phyloP scores from a whole-genome alignment of 2,797 vertebrate species.

The Salmo trutta region DNA sequence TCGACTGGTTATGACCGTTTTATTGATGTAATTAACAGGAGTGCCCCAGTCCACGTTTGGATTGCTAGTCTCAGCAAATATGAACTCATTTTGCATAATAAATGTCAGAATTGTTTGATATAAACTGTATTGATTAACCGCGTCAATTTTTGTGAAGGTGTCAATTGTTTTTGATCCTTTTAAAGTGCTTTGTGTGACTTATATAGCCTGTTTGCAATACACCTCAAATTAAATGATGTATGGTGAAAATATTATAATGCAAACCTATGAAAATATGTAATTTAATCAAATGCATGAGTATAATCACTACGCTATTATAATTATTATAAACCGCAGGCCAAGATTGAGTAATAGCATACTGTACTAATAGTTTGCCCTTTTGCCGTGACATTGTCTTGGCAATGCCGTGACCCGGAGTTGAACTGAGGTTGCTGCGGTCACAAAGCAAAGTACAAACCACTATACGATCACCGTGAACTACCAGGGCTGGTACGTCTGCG shows the following conservation, averaged over 20 bases:
- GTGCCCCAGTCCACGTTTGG: not conserved
- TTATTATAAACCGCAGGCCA: not conserved
- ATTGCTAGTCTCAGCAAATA: not conserved
- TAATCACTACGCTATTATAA: no score
- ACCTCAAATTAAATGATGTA: not conserved
- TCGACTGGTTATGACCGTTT: not conserved
- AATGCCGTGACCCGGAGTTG: not conserved
- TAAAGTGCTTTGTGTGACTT: not conserved
- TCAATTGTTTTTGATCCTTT: not conserved
- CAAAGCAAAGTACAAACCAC: not conserved
- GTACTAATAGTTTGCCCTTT: not conserved
- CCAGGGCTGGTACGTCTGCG: no score
- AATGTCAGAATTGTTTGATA: slow-evolving; percentile 1
- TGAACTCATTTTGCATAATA: not conserved
- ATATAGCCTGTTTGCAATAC: not conserved
- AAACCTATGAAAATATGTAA: not conserved
- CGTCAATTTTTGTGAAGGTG: not conserved
- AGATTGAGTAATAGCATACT: not conserved
- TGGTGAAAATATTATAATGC: not conserved
- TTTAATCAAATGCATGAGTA: not conserved
- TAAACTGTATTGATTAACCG: not conserved
- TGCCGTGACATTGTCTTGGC: not conserved
- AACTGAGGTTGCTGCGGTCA: not conserved
- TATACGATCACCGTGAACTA: no score
- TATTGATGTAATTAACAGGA: not conserved